Evolutionary conservation across 35 echinoderm and acorn worm genomes (phyloP).

Genomic region (Apostichopus californicus): DNA sequence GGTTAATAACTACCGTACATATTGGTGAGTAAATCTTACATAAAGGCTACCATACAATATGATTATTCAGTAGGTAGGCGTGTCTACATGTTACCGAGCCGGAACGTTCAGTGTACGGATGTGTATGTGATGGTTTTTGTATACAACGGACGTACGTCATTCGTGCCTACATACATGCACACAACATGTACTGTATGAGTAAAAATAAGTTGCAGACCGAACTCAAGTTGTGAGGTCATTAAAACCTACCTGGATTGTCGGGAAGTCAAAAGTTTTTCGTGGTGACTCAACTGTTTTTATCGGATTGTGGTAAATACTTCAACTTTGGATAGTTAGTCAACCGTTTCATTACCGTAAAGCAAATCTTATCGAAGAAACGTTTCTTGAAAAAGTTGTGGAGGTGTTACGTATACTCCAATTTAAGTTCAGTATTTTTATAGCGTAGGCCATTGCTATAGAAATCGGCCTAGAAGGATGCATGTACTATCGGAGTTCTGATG

Average conservation of each 20-base stretch:
- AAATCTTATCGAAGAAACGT: background rate
- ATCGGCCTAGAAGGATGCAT: background rate
- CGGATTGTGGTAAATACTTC: slow-evolving; percentile 43
- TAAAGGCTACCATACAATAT: background rate
- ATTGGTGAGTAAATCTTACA: no score
- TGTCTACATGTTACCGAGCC: background rate
- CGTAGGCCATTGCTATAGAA: background rate
- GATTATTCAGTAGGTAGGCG: background rate
- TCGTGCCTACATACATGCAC: background rate
- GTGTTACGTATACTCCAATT: no score
- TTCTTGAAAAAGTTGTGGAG: background rate
- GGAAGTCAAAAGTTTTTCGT: background rate
- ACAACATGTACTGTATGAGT: background rate
- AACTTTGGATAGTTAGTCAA: slow-evolving; percentile 29
- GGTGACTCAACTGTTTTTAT: slow-evolving; percentile 34
- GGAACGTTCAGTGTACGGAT: background rate
- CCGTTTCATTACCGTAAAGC: slow-evolving; percentile 21
- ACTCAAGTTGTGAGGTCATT: slow-evolving; percentile 18
- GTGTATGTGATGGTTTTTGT: no score
- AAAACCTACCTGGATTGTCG: slow-evolving; percentile 35
- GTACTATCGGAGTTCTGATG: background rate
- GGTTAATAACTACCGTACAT: no score
- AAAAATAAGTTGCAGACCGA: background rate
- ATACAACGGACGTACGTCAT: slow-evolving; percentile 6
- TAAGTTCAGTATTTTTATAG: background rate